Base-by-base conservation (phyloP, 2,113 vertebrate species). In the Hypocryptadius cinnamomeus region DNA sequence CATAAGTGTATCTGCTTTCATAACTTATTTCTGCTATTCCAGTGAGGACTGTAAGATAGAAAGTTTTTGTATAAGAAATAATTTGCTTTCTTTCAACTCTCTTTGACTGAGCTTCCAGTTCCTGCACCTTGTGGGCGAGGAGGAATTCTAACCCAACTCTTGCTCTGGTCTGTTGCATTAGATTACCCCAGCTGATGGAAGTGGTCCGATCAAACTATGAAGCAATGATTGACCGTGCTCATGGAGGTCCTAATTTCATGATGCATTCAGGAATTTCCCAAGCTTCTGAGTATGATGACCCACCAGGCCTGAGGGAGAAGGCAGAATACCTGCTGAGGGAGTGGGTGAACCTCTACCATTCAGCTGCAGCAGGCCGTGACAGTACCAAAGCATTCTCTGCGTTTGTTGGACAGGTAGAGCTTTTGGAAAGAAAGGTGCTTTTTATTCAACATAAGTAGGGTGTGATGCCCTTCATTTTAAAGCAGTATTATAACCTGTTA, bases 181-280 rank as follows among this genome's bases (percentile, higher is more conserved):
- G 99, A 51, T 98, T 99, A 81, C 99, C 99, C 2, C 99, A 99
- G 96, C 97, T 99, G 95, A 99, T 99, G 99, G 99, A 99, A 97
- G 98, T 99, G 71, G 98, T 99, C 56, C 98, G 99, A 84, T 99
- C 99, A 85, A 99, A 99, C 97, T 99, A 99, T 13, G 99, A 99
- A 96, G 99, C 99, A 64, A 99, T 99, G 99, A 99, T 99, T 94
- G 99, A 99, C 95, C 98, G 99, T 81, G 99, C 99, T 90, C 99
- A 99, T 1, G 99, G 99, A 39, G 99, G 99, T 60, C 99, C 99
- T 39, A 99, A 99, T 97, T 99, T 99, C 96, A 99, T 99, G 99
- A 99, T 99, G 99, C 99, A 99, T 96, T 99, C 99, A 94, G 99
- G 99, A 91, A 99, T 99, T 81, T 99, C 99, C 25, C 99, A 99